Evolutionary conservation across 2,113 vertebrate species (phyloP).

Genomic region (Scatophagus argus): DNA sequence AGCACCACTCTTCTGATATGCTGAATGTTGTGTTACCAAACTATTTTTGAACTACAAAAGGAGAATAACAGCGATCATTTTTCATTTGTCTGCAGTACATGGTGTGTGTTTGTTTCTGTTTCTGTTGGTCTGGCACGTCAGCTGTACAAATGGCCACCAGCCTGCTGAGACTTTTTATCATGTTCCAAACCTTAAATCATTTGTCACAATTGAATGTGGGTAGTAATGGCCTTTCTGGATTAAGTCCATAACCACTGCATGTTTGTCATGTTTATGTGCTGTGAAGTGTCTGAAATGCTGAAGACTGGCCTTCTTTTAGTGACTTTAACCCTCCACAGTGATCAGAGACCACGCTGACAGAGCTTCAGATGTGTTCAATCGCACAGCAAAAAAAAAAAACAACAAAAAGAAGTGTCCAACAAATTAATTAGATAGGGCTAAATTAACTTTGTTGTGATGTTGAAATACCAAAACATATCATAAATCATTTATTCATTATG

Average conservation of each 20-base stretch:
- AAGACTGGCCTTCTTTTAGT: neutral
- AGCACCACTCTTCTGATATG: neutral
- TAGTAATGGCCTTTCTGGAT: constrained; percentile 68
- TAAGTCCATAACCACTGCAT: constrained; percentile 38
- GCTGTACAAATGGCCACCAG: neutral
- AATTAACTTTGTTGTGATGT: no score
- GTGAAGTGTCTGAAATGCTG: neutral
- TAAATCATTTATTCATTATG: neutral
- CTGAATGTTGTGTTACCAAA: neutral
- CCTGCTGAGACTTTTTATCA: neutral
- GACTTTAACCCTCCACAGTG: constrained; percentile 9
- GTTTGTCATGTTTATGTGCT: constrained; percentile 46
- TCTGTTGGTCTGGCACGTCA: neutral
- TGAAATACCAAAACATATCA: neutral
- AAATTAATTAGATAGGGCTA: no score
- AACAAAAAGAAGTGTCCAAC: no score
- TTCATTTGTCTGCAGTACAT: neutral
- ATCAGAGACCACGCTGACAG: neutral
- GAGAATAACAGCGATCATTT: neutral
- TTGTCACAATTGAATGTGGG: constrained; percentile 28
- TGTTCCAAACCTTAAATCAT: constrained; percentile 29
- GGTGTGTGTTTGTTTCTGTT: neutral
- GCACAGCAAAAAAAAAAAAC: neutral
- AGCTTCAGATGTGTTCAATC: neutral
- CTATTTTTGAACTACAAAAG: neutral